These are phyloP conservation scores for Microtus pennsylvanicus DNA, from an alignment of 2,113 vertebrate genomes.

Conservation along the genomic window DNA sequence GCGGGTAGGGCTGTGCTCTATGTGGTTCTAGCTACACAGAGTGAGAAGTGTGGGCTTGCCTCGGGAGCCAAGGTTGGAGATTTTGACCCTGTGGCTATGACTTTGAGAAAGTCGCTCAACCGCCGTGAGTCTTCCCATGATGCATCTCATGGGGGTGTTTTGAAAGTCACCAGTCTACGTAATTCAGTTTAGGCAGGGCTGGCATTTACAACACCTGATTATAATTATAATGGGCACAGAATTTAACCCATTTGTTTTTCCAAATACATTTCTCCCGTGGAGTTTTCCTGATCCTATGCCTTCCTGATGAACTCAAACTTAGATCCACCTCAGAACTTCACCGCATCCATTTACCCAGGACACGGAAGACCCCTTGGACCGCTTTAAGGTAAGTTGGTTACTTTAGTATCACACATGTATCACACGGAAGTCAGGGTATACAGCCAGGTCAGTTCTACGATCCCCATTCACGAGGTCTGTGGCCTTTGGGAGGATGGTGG, in stretches of 20 bases:
- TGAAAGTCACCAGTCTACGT: background rate
- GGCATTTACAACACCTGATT: background rate
- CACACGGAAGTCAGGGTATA: background rate
- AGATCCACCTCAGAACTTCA: background rate
- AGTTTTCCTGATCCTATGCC: background rate
- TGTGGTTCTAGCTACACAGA: background rate
- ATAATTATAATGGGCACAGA: background rate
- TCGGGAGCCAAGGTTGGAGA: background rate
- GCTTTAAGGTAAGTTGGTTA: background rate
- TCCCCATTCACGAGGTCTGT: background rate
- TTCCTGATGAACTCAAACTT: conserved; percentile 13
- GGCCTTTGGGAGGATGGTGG: background rate
- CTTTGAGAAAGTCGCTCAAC: background rate
- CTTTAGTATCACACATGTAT: background rate
- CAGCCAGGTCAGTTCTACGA: background rate
- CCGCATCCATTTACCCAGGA: background rate
- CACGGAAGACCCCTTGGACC: background rate
- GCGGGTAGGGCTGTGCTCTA: fast-evolving
- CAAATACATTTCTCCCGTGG: background rate
- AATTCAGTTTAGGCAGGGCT: background rate
- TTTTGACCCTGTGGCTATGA: background rate
- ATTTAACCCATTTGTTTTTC: background rate
- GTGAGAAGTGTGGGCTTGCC: background rate
- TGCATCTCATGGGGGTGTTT: background rate
- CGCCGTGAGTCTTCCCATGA: background rate